phyloP scores from a whole-genome alignment of 2,888 invertebrate species.

The Macropis europaea region DNA sequence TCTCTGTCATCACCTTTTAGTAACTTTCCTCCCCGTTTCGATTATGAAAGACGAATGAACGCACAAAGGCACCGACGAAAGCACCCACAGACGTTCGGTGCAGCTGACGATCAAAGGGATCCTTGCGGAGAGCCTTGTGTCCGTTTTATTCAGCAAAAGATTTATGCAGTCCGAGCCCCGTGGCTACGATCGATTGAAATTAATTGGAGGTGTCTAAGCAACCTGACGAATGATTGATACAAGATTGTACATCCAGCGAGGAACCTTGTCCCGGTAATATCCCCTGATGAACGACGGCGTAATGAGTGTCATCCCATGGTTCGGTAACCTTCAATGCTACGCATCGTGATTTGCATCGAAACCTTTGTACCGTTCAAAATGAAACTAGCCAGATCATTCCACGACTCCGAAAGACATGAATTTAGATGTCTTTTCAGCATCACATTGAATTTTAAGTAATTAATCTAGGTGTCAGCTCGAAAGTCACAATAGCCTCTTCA shows the following conservation, averaged over 20 bases:
- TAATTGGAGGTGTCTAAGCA: conserved; percentile 42
- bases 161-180: conserved; percentile 27
- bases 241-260: conserved; percentile 20
- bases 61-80: conserved; percentile 4
- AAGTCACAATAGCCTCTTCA: too few relatives aligned
- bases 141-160: conserved; percentile 33
- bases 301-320: conserved; percentile 23
- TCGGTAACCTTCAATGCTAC: not conserved
- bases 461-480: too few relatives aligned
- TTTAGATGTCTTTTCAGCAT: too few relatives aligned
- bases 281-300: conserved; percentile 39
- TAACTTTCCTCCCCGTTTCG: not conserved
- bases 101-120: conserved; percentile 28
- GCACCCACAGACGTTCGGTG: conserved; percentile 27
- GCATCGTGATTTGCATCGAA: not conserved
- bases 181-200: conserved; percentile 46
- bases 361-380: not conserved
- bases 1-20: too few relatives aligned
- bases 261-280: conserved; percentile 41
- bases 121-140: conserved; percentile 24
- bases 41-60: conserved; percentile 21
- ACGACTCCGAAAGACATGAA: too few relatives aligned
- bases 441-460: too few relatives aligned
- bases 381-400: not conserved
- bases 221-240: conserved; percentile 45